A percentile compares a stretch with the other conserved stretches of the same genome.
phyloP scores from a whole-genome alignment of 2,113 vertebrate species.

The Oncorhynchus gorbuscha region DNA sequence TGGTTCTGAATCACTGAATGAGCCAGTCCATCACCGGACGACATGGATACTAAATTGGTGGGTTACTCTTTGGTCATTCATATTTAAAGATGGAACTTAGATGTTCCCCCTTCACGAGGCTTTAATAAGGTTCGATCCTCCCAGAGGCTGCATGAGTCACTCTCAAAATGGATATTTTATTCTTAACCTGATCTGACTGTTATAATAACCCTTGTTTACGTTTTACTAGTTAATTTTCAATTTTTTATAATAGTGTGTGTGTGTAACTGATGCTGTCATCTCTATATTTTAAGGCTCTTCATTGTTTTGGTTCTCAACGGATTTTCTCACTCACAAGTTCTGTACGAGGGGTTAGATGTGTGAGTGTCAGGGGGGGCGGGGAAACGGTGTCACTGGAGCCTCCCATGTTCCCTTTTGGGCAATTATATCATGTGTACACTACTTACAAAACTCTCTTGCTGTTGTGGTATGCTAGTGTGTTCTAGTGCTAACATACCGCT shows the following conservation, averaged over 20 bases:
- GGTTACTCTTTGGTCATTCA: constrained; percentile 65
- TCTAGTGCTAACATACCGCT: no score
- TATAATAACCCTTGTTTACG: constrained; percentile 13
- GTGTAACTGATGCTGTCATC: not conserved
- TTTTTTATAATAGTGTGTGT: not conserved
- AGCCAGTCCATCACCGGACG: constrained; percentile 53
- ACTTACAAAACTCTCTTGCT: no score
- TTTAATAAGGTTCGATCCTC: constrained; percentile 62
- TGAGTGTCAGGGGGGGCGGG: not conserved
- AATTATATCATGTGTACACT: not conserved
- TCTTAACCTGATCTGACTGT: constrained; percentile 31
- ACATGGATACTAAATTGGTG: constrained; percentile 58
- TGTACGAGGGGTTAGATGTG: not conserved
- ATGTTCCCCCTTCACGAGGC: constrained; percentile 55
- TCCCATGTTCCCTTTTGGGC: not conserved
- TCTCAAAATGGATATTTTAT: constrained; percentile 25
- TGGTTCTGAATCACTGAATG: constrained; percentile 60
- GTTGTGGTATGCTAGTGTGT: no score
- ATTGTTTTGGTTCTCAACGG: not conserved
- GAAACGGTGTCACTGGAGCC: not conserved
- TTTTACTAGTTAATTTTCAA: not conserved
- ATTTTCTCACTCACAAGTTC: not conserved
- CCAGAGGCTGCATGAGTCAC: constrained; percentile 64
- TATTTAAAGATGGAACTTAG: constrained; percentile 69
- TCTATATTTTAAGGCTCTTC: not conserved